Percentiles rank a stretch among this genome's conserved stretches.
These are phyloP conservation scores for Alviniconcha strummeri DNA, from an alignment of 2,888 invertebrate genomes.

Conservation along the genomic window DNA sequence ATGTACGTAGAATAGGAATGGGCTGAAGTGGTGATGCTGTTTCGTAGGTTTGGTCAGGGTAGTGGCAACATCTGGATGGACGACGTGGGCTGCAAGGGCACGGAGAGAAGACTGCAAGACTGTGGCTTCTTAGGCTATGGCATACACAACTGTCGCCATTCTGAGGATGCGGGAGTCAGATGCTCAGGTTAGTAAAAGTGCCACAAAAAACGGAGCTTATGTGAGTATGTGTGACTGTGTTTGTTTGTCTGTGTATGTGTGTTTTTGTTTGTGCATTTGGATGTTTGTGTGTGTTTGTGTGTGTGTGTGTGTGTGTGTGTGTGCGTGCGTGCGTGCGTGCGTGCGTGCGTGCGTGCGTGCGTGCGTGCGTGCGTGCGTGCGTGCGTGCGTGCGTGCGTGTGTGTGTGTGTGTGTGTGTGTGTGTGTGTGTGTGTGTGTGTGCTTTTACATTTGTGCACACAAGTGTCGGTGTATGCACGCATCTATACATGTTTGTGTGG, in stretches of 20 bases:
- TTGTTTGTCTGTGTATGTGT: too few relatives aligned
- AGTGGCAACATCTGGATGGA: slow-evolving; percentile 51
- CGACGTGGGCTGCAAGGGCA: slow-evolving; percentile 40
- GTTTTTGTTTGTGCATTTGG: neutral
- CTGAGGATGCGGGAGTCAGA: slow-evolving; percentile 42
- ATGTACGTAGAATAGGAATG: too few relatives aligned
- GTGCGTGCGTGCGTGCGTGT: neutral
- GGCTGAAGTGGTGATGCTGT: neutral
- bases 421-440: neutral
- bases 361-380: neutral
- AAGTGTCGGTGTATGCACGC: neutral
- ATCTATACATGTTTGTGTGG: neutral
- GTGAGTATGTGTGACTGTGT: neutral
- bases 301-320: neutral
- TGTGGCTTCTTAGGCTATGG: slow-evolving; percentile 37
- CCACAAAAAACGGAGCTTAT: neutral
- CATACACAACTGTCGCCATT: slow-evolving; percentile 40
- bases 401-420: neutral
- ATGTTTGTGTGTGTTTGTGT: neutral
- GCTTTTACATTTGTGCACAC: neutral
- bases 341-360: neutral
- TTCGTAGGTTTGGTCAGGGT: slow-evolving; percentile 31
- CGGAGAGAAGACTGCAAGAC: slow-evolving; percentile 37
- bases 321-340: neutral
- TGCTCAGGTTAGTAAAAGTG: slow-evolving; percentile 37